Evolutionary conservation across 2,797 vertebrate species (phyloP), one percentile per base, ranked within the genome.

Genomic region (Gouania willdenowi): DNA sequence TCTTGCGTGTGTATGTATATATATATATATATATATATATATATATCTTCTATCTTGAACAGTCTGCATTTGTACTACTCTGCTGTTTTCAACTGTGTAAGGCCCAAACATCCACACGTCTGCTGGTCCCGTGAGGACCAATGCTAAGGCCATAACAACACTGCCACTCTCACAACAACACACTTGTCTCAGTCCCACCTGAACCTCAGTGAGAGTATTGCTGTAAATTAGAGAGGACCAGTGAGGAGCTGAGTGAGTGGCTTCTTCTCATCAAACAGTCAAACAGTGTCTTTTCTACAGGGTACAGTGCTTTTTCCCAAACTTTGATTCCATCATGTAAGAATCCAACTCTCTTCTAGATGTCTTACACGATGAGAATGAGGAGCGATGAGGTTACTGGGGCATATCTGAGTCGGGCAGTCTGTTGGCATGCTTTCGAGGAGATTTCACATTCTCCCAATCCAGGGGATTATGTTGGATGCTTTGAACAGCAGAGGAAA

Each of bases 101-200:
- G 78, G 78, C 81, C 79, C 78, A 56, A 72, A 62, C 66, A 64
- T 67, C 69, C 68, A 69, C 52, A 37, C 23, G 58, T 75, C 71
- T 52, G 26, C 71, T 72, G 72, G 74, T 75, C 61, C 70, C 49
- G 37, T 46, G 47, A 48, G 28, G 52, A 47, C 64, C 70, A 54
- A 51, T 63, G 26, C 39, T 72, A 65, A 75, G 71, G 67, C 77
- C n/a, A 26, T 61, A 36, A 61, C 62, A 68, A 66, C 74, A 37
- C 35, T 1, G 23, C 57, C 51, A 49, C 11, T 75, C 45, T 52
- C 35, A 34, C 40, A 51, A 51, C 55, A 63, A 62, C 55, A 8
- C 0, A 27, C 45, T 41, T 38, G 63, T 53, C 55, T 64, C 23
- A n/a, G n/a, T n/a, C n/a, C n/a, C n/a, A 13, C 13, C 3, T 51